Base-by-base conservation (phyloP, 2,888 invertebrate species). In the Drosophila phalerata region DNA sequence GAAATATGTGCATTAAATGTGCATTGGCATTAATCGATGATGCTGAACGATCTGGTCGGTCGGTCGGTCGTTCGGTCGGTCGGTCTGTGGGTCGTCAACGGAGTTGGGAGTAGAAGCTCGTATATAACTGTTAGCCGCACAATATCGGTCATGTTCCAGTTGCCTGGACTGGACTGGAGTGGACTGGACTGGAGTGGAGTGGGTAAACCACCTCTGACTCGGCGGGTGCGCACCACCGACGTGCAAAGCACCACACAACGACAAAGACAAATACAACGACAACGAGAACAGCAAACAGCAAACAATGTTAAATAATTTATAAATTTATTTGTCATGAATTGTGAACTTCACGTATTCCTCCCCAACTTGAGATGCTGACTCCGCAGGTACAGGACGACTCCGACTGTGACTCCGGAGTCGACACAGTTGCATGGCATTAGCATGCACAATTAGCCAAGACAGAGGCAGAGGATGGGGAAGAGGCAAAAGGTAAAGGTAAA, bases 131-230 rank as follows among this genome's bases (percentile, higher is more conserved):
- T 88, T 81, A 68, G 79, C 78, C 71, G 73, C 75, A 69, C 77
- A 87, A 89, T 88, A 82, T 89, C 89, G 85, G 85, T 85, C 85
- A 85, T 89, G 89, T 85, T 89, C 85, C 85, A 85, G 89, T 85
- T 85, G 85, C 74, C 68, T 73, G 79, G 67, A 34, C 34, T n/a
- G 25, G 28, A 28, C 28, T 28, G 28, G 28, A 28, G 3, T 34
- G 34, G 34, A 38, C 49, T 77, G 25, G 28, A 28, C 3, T 28
- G 28, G 28, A 28, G 5, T 34, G 34, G 34, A 38, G 42, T 77
- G 86, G 81, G 72, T 74, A 82, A 85, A 73, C 73, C 87, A 85
- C 85, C 85, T 85, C 80, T 85, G 85, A 89, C 89, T 81, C 73
- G 81, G 87, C 69, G 82, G 88, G 83, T 77, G 79, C 77, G 77